Conservation (phyloP, 2,113 vertebrate species). For the Gallinago paraguaiae region DNA sequence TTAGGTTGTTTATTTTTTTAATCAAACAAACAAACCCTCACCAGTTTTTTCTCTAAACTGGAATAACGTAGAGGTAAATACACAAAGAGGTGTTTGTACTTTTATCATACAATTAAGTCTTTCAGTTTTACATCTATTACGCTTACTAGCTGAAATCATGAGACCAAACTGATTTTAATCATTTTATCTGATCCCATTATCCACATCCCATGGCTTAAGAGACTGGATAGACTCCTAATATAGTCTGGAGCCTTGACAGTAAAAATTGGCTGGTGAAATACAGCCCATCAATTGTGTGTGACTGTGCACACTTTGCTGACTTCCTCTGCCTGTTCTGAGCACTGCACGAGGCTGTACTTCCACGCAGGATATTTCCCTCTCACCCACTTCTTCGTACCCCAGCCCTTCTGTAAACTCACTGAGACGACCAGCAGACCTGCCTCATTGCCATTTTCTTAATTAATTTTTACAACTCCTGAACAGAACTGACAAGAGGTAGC, state of each 20-base stretch:
- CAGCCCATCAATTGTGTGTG: background rate
- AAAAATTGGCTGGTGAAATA: conserved; percentile 12
- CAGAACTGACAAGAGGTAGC: background rate
- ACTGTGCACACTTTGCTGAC: background rate
- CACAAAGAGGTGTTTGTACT: background rate
- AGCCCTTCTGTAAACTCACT: background rate
- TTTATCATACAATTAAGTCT: background rate
- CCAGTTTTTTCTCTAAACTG: background rate
- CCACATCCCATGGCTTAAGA: background rate
- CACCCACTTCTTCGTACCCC: background rate
- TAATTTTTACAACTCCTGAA: background rate
- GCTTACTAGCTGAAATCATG: background rate
- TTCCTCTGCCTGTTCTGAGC: background rate
- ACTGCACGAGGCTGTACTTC: background rate
- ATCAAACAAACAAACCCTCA: background rate
- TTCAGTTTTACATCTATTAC: background rate
- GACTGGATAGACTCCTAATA: background rate
- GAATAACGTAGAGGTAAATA: background rate
- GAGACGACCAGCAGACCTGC: background rate
- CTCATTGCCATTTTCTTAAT: background rate
- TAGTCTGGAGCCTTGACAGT: background rate
- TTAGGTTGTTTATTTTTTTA: background rate
- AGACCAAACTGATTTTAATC: conserved; percentile 1
- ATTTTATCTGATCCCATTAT: conserved; percentile 2
- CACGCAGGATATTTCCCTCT: background rate